Percentiles rank a stretch among this genome's conserved stretches.
Conservation (phyloP, 2,113 vertebrate genomes). For the Nycticebus coucang region DNA sequence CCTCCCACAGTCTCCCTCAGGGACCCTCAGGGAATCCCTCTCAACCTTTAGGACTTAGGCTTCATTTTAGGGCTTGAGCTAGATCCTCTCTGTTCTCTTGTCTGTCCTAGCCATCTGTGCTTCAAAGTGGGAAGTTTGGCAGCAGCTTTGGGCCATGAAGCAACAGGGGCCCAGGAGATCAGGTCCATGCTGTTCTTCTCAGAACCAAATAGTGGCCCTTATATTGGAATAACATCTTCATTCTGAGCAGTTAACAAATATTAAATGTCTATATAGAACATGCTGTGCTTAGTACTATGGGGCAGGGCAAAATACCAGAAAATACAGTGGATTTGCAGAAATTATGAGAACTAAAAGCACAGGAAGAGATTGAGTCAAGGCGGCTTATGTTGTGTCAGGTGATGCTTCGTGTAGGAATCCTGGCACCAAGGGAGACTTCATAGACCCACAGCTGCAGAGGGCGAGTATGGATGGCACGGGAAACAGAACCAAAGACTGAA, state of each 20-base stretch:
- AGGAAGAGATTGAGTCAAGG: neutral
- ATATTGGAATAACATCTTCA: neutral
- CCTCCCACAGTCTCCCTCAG: neutral
- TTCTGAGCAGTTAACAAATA: neutral
- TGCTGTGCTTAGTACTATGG: neutral
- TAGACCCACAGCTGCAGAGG: neutral
- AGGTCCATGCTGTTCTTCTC: neutral
- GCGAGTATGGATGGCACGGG: rapidly evolving
- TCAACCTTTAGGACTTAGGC: neutral
- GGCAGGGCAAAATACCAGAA: neutral
- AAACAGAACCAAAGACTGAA: neutral
- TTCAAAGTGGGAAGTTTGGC: neutral
- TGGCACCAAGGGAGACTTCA: neutral
- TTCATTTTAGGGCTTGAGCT: neutral
- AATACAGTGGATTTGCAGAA: neutral
- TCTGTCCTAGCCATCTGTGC: neutral
- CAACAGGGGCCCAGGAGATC: neutral
- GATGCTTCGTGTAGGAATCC: neutral
- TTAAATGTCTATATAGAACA: neutral
- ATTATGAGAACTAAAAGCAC: neutral
- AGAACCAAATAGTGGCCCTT: neutral
- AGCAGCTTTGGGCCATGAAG: conserved; percentile 32
- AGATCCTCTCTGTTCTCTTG: neutral
- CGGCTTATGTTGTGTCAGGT: neutral
- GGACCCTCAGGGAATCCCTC: neutral